Percentiles rank a stretch among this genome's conserved stretches.
Conservation (phyloP, 2,113 vertebrate genomes). For the Piliocolobus tephrosceles region DNA sequence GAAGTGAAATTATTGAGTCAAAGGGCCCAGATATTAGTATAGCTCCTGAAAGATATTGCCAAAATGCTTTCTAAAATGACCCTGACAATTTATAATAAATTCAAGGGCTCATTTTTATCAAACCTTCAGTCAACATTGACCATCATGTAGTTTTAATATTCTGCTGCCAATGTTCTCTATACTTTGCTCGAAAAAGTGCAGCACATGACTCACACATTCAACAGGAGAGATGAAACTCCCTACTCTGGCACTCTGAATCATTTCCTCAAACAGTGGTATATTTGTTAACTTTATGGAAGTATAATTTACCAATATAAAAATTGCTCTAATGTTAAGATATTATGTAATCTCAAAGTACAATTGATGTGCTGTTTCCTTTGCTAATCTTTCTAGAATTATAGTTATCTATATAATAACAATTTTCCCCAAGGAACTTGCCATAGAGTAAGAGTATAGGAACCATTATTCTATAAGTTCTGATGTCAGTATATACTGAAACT, state of each 20-base stretch:
- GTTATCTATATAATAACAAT: not conserved
- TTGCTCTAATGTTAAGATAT: not conserved
- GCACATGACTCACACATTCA: not conserved
- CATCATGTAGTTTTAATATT: not conserved
- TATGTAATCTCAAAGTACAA: not conserved
- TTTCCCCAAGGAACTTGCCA: constrained; percentile 32
- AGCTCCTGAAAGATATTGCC: constrained; percentile 42
- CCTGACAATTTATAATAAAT: constrained; percentile 49
- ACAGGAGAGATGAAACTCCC: not conserved
- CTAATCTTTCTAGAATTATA: not conserved
- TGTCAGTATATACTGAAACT: not conserved
- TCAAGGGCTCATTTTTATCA: constrained; percentile 7
- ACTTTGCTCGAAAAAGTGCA: not conserved
- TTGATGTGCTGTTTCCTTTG: constrained; percentile 1
- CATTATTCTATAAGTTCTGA: constrained; percentile 56
- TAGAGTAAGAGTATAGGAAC: not conserved
- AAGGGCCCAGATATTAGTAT: constrained; percentile 51
- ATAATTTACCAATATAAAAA: constrained; percentile 13
- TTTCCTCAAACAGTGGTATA: not conserved
- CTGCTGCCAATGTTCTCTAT: not conserved
- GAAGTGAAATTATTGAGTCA: constrained; percentile 57
- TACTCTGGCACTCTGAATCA: not conserved
- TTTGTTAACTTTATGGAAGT: not conserved
- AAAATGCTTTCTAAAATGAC: constrained; percentile 51
- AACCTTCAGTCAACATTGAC: not conserved